These are phyloP conservation scores for Ephydatia muelleri DNA, from an alignment of 37 sponge, comb jelly and placozoan genomes.

Conservation along the genomic window DNA sequence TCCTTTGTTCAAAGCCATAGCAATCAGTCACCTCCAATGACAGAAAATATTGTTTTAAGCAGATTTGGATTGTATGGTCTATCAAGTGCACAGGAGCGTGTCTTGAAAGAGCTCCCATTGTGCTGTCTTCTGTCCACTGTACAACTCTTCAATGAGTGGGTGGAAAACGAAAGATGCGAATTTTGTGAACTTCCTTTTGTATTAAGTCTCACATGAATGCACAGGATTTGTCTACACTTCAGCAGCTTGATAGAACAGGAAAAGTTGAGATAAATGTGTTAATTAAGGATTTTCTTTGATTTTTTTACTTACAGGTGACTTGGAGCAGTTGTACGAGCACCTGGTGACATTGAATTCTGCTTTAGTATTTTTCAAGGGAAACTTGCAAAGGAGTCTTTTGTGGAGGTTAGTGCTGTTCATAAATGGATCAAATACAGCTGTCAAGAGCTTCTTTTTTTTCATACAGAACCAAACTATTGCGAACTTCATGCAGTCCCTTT, in stretches of 20 bases:
- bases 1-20: neutral
- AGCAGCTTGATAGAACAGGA: slow-evolving; percentile 11
- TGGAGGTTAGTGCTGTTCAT: neutral
- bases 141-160: slow-evolving; percentile 61
- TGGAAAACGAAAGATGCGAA: slow-evolving; percentile 70
- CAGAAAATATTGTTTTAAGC: neutral
- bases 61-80: slow-evolving; percentile 37
- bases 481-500: slow-evolving; percentile 21
- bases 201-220: slow-evolving; percentile 46
- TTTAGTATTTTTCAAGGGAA: neutral
- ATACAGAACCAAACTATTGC: slow-evolving; percentile 35
- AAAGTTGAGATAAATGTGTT: neutral
- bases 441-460: neutral
- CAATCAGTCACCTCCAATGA: neutral
- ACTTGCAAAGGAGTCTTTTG: neutral
- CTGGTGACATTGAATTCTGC: neutral
- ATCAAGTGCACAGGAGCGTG: slow-evolving; percentile 11
- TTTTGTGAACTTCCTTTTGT: slow-evolving; percentile 57
- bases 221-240: slow-evolving; percentile 17
- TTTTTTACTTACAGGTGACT: neutral
- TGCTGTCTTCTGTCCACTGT: slow-evolving; percentile 11
- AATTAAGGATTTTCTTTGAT: neutral
- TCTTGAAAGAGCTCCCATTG: slow-evolving; percentile 35
- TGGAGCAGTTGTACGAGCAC: neutral
- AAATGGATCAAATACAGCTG: neutral